Evolutionary conservation across 2,888 invertebrate genomes (phyloP).

Genomic region (Eupithecia subfuscata): DNA sequence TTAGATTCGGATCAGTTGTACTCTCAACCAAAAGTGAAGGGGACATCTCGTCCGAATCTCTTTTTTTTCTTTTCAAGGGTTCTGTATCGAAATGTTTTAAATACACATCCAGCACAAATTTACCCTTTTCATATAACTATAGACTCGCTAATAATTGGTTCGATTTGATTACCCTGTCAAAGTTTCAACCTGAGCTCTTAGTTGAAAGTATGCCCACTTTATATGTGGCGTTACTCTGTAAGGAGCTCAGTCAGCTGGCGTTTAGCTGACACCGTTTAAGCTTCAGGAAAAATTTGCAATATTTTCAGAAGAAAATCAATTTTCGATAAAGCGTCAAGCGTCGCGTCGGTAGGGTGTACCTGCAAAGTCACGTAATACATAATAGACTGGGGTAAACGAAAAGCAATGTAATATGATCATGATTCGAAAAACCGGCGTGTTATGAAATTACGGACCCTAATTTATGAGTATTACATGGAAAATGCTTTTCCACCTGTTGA

Average conservation of each 20-base stretch:
- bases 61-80: too few relatives aligned
- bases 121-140: too few relatives aligned
- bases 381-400: conserved; percentile 58
- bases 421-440: conserved; percentile 40
- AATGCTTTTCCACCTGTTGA: conserved; percentile 16
- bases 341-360: conserved; percentile 57
- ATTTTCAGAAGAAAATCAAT: conserved; percentile 76
- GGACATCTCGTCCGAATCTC: too few relatives aligned
- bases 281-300: conserved; percentile 70
- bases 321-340: conserved; percentile 70
- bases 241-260: conserved; percentile 50
- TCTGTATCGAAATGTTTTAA: too few relatives aligned
- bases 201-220: too few relatives aligned
- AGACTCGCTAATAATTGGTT: too few relatives aligned
- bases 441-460: conserved; percentile 17
- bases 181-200: neutral
- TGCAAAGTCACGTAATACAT: conserved; percentile 73
- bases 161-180: neutral
- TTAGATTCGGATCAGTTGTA: too few relatives aligned
- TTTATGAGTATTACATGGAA: conserved; percentile 11
- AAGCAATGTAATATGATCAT: conserved; percentile 60
- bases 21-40: too few relatives aligned
- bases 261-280: conserved; percentile 55
- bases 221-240: conserved; percentile 24
- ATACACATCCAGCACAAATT: too few relatives aligned